phyloP scores from a whole-genome alignment of 1,140 invertebrate genomes.

The Apis florea region DNA sequence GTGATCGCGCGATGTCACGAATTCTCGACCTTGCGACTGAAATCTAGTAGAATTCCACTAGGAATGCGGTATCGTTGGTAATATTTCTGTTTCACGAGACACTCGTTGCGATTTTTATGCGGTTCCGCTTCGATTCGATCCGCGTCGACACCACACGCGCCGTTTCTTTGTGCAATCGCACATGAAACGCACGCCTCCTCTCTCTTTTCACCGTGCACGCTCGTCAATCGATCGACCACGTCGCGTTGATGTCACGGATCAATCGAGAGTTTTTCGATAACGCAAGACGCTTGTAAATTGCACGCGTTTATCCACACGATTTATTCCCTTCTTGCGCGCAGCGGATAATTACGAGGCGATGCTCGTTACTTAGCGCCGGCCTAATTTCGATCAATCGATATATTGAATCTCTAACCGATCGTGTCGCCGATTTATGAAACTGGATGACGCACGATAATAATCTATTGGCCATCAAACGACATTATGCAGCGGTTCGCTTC shows the following conservation, averaged over 20 bases:
- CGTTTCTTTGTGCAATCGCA: constrained; percentile 11
- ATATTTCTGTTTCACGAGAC: neutral
- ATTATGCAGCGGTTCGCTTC: neutral
- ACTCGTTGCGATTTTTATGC: constrained; percentile 10
- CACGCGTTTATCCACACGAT: neutral
- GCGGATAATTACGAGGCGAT: too few relatives aligned
- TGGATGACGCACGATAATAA: neutral
- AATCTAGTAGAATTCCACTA: constrained; percentile 31
- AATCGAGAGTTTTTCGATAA: too few relatives aligned
- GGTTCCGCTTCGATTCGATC: constrained; percentile 35
- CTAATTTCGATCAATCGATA: neutral
- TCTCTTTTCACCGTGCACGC: neutral
- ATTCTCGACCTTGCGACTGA: constrained; percentile 30
- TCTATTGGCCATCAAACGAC: constrained; percentile 17
- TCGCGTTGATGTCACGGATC: neutral
- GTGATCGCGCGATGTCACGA: constrained; percentile 25
- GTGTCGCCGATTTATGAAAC: constrained; percentile 36
- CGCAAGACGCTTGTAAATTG: too few relatives aligned
- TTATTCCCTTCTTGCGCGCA: neutral
- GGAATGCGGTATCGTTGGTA: constrained; percentile 29
- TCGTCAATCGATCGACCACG: neutral
- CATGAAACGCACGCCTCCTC: neutral
- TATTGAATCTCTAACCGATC: neutral
- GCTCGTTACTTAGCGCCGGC: too few relatives aligned
- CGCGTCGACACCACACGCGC: neutral